Evolutionary conservation across 2,797 vertebrate species (phyloP).

Genomic region (Myripristis murdjan): DNA sequence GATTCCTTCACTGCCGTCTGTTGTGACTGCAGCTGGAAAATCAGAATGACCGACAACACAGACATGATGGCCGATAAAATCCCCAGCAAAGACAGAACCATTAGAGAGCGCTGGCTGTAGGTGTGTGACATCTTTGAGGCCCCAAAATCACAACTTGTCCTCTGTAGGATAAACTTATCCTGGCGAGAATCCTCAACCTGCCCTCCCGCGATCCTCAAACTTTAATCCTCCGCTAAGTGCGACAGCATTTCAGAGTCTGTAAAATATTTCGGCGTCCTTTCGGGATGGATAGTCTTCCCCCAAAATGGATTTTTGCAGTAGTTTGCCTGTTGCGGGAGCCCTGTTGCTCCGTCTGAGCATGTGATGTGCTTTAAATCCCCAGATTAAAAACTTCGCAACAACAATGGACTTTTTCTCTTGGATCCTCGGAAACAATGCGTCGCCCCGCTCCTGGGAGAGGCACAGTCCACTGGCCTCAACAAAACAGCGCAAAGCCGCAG

Average conservation of each 20-base stretch:
- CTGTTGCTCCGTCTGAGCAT: conserved; percentile 69
- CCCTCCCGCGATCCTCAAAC: conserved; percentile 9
- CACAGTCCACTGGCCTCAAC: conserved; percentile 28
- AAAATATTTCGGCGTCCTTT: conserved; percentile 5
- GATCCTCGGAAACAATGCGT: conserved; percentile 69
- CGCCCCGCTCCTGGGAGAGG: conserved; percentile 50
- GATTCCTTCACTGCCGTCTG: conserved; percentile 73
- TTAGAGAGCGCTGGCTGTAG: conserved; percentile 87
- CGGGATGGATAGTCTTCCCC: conserved; percentile 31
- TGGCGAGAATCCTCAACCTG: background rate
- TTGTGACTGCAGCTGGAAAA: conserved; percentile 90
- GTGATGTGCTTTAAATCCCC: conserved; percentile 84
- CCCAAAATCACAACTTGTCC: background rate
- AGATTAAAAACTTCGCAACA: conserved; percentile 83
- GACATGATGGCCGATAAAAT: conserved; percentile 90
- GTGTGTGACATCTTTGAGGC: conserved; percentile 78
- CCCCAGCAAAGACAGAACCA: conserved; percentile 85
- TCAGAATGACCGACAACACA: conserved; percentile 88
- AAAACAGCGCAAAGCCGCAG: conserved; percentile 12
- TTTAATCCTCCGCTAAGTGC: conserved; percentile 16
- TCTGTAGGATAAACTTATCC: background rate
- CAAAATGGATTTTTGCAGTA: conserved; percentile 43
- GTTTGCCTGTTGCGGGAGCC: conserved; percentile 40
- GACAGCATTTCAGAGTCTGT: conserved; percentile 15
- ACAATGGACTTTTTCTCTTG: conserved; percentile 82